Conservation (phyloP, 2,797 vertebrate species). For the Helarctos malayanus region DNA sequence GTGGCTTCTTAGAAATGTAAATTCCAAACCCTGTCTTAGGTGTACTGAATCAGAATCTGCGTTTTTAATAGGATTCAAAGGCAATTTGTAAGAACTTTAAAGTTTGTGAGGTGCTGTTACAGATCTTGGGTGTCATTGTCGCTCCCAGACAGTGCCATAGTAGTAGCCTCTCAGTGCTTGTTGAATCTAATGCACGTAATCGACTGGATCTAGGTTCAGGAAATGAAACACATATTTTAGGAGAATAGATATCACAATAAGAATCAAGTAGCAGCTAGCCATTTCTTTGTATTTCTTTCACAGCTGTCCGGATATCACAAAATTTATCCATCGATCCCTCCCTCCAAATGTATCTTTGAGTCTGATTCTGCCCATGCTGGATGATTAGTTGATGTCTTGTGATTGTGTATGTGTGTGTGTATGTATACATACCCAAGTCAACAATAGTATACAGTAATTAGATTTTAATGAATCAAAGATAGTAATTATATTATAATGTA, state of each 20-base stretch:
- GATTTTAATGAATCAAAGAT: background rate
- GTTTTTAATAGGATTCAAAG: background rate
- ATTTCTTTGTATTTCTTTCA: constrained; percentile 17
- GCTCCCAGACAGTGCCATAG: background rate
- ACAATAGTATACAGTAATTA: background rate
- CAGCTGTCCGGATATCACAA: background rate
- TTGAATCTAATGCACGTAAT: background rate
- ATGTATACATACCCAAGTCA: background rate
- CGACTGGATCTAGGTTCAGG: background rate
- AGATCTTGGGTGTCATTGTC: background rate
- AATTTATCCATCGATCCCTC: background rate
- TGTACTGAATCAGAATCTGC: background rate
- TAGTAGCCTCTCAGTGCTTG: background rate
- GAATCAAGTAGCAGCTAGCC: background rate
- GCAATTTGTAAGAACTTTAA: background rate
- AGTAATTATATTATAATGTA: background rate
- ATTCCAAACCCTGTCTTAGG: background rate
- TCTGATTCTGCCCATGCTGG: background rate
- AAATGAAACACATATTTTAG: constrained; percentile 1
- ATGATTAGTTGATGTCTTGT: background rate
- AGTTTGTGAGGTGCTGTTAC: background rate
- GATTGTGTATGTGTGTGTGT: background rate
- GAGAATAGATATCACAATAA: background rate
- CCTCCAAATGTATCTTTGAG: background rate
- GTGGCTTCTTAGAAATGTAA: background rate